phyloP scores from a whole-genome alignment of 2,113 vertebrate genomes.

The Gnathonemus echidnorhynchus region DNA sequence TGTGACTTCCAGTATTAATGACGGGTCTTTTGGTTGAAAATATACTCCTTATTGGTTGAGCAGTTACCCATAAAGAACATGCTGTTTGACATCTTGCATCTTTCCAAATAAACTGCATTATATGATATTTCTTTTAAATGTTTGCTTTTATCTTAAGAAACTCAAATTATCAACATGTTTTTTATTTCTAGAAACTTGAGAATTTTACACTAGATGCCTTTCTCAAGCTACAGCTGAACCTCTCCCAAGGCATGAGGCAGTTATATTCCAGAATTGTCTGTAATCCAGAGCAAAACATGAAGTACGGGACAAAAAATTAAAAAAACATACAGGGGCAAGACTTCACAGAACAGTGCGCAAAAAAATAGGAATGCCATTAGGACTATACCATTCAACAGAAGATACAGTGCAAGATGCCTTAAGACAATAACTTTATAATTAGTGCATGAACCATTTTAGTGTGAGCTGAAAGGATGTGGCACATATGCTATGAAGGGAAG shows the following conservation, averaged over 20 bases:
- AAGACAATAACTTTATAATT: background rate
- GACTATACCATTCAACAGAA: background rate
- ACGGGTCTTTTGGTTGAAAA: background rate
- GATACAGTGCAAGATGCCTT: background rate
- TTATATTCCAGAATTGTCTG: too few species aligned
- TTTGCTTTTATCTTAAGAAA: background rate
- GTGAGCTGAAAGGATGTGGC: background rate
- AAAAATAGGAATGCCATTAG: background rate
- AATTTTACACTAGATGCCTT: background rate
- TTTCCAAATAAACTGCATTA: background rate
- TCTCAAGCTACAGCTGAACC: background rate
- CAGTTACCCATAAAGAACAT: background rate
- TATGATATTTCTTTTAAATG: background rate
- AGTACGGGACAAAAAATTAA: background rate
- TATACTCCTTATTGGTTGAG: background rate
- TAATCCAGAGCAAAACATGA: background rate
- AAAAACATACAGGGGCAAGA: background rate
- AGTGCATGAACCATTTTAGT: background rate
- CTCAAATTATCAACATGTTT: background rate
- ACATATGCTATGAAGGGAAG: background rate
- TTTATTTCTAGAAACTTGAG: background rate
- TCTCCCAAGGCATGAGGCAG: too few species aligned
- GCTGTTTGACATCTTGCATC: background rate
- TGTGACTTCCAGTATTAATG: background rate
- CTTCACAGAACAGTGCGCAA: background rate